Evolutionary conservation across 1,140 invertebrate species (phyloP), one percentile per base, ranked within the genome.

Genomic region (Drosophila truncata): DNA sequence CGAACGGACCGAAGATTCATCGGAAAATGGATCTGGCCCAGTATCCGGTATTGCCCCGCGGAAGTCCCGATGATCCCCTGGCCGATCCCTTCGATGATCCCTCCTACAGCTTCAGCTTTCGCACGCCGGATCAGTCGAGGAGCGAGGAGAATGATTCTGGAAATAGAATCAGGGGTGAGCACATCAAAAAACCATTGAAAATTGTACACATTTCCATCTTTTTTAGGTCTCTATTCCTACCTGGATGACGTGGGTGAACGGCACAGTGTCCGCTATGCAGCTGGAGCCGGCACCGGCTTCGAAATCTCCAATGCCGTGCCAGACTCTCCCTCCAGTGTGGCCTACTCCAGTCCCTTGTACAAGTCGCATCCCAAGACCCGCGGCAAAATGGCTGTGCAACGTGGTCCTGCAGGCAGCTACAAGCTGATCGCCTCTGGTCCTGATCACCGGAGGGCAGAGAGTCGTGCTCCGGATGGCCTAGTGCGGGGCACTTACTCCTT

Each of bases 401-500:
- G 91, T 1, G 92, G 92, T 5, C 91, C 91, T 0, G 84, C 71
- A 1, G 91, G 91, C 2, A 91, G 75, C n/a, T 93, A 78, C 76
- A 95, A 95, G 78, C 95, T 96, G 60, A 95, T 96, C 52, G 95
- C 95, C 9, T 94, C 95, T 9, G 95, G 95, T 10, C 96, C 96
- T 3, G 96, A 96, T 85, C 95, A 96, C 84, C 94, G 95, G 65
- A 92, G 96, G 47, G 95, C 95, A 4, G 96, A 96, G 92, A 94
- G 94, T 52, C 95, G 95, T 70, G 95, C 96, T 74, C 93, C 95
- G 0, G 94, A 94, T 47, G 95, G 95, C 13, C 94, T 96, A 65
- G 95, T 96, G 0, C 92, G 95, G 58, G 96, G 96, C 35, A 96
- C 95, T 0, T 96, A 96, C 91, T 96, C 95, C 7, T 96, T 96